phyloP scores from a whole-genome alignment of 2,888 invertebrate species.

The Cephus rjabovi region DNA sequence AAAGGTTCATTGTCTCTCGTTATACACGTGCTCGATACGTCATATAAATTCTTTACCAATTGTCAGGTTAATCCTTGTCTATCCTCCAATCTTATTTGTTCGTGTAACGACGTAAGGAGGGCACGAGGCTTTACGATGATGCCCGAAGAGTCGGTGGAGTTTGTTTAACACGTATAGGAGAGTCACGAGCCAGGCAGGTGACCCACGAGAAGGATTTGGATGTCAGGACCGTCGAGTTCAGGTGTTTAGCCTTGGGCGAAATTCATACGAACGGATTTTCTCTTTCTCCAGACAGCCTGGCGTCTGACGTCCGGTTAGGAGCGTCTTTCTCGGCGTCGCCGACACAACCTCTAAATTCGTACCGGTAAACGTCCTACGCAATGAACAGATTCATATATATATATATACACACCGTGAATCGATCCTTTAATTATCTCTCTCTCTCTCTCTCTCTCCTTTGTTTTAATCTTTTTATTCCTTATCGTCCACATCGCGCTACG shows the following conservation, averaged over 20 bases:
- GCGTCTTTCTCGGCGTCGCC: slow-evolving; percentile 4
- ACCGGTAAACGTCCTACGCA: slow-evolving; percentile 1
- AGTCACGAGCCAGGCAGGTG: background rate
- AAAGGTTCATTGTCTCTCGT: background rate
- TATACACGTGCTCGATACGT: background rate
- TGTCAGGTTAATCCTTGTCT: background rate
- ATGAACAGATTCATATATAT: background rate
- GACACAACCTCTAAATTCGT: slow-evolving; percentile 6
- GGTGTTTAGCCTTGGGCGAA: slow-evolving; percentile 22
- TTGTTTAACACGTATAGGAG: background rate
- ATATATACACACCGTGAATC: background rate
- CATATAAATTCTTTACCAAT: background rate
- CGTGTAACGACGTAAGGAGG: background rate
- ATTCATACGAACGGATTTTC: background rate
- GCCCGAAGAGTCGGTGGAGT: background rate
- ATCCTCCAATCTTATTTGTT: background rate
- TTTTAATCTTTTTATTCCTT: slow-evolving; percentile 6
- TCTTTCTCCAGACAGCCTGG: slow-evolving; percentile 20
- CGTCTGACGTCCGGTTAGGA: slow-evolving; percentile 3
- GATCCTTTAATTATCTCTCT: slow-evolving; percentile 5
- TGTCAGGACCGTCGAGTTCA: background rate
- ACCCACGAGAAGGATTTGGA: background rate
- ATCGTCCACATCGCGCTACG: background rate
- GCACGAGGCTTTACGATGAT: background rate
- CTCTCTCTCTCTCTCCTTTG: background rate